These are phyloP conservation scores for Pseudomyrmex pallidus DNA, from an alignment of 1,140 invertebrate genomes.

Conservation along the genomic window DNA sequence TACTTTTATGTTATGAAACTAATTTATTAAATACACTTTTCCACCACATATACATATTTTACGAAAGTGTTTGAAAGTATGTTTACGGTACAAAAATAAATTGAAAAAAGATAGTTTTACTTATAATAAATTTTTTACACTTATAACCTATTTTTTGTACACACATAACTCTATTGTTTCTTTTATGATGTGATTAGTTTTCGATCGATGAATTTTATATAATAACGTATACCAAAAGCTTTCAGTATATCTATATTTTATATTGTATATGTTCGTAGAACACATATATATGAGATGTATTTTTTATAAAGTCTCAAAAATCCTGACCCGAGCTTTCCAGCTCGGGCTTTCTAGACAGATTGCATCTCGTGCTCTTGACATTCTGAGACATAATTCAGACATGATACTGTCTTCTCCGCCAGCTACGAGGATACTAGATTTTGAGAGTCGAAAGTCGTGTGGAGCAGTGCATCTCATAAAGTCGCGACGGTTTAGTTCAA, in stretches of 20 bases:
- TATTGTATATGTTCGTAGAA: constrained; percentile 6
- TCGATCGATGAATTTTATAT: not conserved
- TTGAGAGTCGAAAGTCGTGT: constrained; percentile 37
- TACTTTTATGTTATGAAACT: not conserved
- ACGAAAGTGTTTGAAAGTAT: too few species aligned
- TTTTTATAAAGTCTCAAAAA: constrained; percentile 45
- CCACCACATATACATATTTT: too few species aligned
- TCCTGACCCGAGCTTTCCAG: not conserved
- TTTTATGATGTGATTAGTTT: not conserved
- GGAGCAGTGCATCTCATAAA: constrained; percentile 21
- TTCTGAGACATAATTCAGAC: constrained; percentile 55
- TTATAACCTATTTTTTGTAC: not conserved
- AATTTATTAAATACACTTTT: not conserved
- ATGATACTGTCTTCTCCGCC: constrained; percentile 42
- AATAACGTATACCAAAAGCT: not conserved
- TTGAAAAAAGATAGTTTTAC: too few species aligned
- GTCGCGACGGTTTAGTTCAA: not conserved
- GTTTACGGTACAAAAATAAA: too few species aligned
- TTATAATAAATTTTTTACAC: not conserved
- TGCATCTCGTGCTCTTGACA: constrained; percentile 44
- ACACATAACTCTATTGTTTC: not conserved
- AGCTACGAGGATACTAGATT: constrained; percentile 30
- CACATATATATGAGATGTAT: not conserved
- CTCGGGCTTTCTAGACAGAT: constrained; percentile 18
- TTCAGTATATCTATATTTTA: not conserved